phyloP scores from a whole-genome alignment of 2,888 invertebrate genomes.

The Syritta pipiens region DNA sequence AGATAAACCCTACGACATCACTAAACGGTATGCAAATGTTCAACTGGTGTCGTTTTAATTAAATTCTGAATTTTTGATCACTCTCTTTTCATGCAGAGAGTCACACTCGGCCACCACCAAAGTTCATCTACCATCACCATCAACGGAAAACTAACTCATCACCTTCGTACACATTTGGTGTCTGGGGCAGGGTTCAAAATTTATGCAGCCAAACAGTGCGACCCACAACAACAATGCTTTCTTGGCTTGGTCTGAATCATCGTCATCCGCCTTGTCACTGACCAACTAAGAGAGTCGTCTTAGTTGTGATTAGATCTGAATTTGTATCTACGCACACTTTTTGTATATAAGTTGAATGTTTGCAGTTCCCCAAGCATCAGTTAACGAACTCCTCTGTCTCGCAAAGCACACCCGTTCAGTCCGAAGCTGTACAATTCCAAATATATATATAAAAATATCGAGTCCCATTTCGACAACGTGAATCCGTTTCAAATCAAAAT shows the following conservation, averaged over 20 bases:
- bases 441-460: constrained; percentile 32
- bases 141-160: constrained; percentile 2
- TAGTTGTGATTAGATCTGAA: constrained; percentile 25
- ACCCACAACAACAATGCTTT: constrained; percentile 37
- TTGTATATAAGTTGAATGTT: constrained; percentile 67
- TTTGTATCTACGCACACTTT: constrained; percentile 38
- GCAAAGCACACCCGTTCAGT: constrained; percentile 58
- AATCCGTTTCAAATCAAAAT: constrained; percentile 57
- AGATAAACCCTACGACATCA: constrained; percentile 30
- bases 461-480: not conserved
- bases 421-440: too few relatives aligned
- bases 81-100: constrained; percentile 2
- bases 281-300: constrained; percentile 33
- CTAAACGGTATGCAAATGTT: constrained; percentile 60
- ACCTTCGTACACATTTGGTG: constrained; percentile 3
- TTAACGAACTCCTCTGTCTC: constrained; percentile 61
- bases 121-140: constrained; percentile 17
- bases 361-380: constrained; percentile 61
- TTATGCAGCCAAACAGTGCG: constrained; percentile 25
- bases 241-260: constrained; percentile 60
- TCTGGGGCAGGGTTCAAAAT: constrained; percentile 23
- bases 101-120: not conserved
- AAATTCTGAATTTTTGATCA: constrained; percentile 45
- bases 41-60: constrained; percentile 38
- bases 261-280: constrained; percentile 36